Evolutionary conservation across 1,140 invertebrate genomes (phyloP).

Genomic region (Steinernema khuongi): DNA sequence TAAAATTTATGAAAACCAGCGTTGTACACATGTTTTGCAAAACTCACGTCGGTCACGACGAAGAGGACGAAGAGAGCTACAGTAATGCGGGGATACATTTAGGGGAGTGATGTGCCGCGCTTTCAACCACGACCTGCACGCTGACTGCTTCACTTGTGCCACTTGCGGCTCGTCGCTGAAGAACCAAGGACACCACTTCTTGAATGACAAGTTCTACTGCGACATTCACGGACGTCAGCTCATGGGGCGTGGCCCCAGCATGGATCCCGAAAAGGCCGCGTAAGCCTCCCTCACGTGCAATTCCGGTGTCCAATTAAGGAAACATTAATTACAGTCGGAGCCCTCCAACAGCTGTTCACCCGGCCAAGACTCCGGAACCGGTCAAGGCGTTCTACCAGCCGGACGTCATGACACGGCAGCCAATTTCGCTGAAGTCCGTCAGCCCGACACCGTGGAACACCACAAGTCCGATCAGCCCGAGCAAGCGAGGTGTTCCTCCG

Average conservation of each 20-base stretch:
- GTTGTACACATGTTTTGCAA: not conserved
- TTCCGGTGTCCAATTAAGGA: slow-evolving; percentile 9
- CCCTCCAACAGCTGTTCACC: slow-evolving; percentile 28
- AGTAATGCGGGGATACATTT: slow-evolving; percentile 9
- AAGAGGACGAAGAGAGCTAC: not conserved
- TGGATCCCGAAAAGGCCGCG: slow-evolving; percentile 33
- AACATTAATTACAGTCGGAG: slow-evolving; percentile 16
- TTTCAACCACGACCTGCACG: slow-evolving; percentile 89
- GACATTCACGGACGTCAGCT: slow-evolving; percentile 76
- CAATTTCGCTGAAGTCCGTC: slow-evolving; percentile 10
- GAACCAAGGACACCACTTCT: slow-evolving; percentile 69
- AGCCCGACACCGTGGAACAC: slow-evolving; percentile 17
- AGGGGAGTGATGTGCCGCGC: slow-evolving; percentile 91
- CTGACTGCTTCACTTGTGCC: slow-evolving; percentile 91
- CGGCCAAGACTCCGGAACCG: slow-evolving; percentile 8
- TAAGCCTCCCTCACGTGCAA: slow-evolving; percentile 2
- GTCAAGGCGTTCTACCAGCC: slow-evolving; percentile 40
- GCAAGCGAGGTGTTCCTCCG: slow-evolving; percentile 14
- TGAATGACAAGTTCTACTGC: slow-evolving; percentile 80
- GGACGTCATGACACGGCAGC: slow-evolving; percentile 25
- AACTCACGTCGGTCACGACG: not conserved
- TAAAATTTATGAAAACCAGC: slow-evolving; percentile 7
- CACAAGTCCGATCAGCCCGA: slow-evolving; percentile 19
- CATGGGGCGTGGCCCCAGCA: slow-evolving; percentile 19
- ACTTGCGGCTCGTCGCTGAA: slow-evolving; percentile 88